Conservation (phyloP, 2,888 invertebrate genomes). For the Diaperis boleti region DNA sequence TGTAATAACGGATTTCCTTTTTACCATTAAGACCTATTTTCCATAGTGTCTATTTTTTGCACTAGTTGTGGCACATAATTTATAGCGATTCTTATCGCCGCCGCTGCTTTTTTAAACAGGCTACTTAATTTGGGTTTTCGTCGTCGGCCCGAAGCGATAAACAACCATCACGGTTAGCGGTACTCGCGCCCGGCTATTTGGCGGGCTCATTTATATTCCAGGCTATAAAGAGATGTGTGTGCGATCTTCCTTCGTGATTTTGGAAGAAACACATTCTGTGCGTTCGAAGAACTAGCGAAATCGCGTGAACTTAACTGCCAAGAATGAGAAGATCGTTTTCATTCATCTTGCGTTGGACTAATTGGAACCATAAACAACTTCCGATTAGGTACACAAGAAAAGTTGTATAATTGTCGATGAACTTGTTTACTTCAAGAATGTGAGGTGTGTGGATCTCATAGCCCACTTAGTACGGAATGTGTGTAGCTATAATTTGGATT, state of each 20-base stretch:
- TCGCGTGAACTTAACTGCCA: slow-evolving; percentile 1
- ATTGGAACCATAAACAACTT: slow-evolving; percentile 27
- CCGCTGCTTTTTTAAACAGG: slow-evolving; percentile 32
- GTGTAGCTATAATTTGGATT: slow-evolving; percentile 37
- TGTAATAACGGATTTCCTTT: too few species aligned
- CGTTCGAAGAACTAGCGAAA: background rate
- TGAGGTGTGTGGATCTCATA: slow-evolving; percentile 36
- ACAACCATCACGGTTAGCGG: slow-evolving; percentile 54
- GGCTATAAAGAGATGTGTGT: slow-evolving; percentile 22
- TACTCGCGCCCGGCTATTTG: slow-evolving; percentile 52
- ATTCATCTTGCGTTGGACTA: slow-evolving; percentile 8
- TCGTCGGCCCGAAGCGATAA: slow-evolving; percentile 40
- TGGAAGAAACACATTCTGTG: background rate
- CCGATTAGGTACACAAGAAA: slow-evolving; percentile 23
- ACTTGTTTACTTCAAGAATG: slow-evolving; percentile 35
- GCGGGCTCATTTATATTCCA: slow-evolving; percentile 52
- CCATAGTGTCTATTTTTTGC: background rate
- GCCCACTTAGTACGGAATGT: slow-evolving; percentile 40
- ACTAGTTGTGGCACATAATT: background rate
- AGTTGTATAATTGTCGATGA: slow-evolving; percentile 36
- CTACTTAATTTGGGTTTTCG: slow-evolving; percentile 40
- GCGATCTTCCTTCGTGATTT: slow-evolving; percentile 12
- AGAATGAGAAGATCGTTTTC: slow-evolving; percentile 2
- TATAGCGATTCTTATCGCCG: slow-evolving; percentile 10
- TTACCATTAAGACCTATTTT: background rate